Base-by-base conservation (phyloP, 2,888 invertebrate species). In the Micoletzkya japonica region DNA sequence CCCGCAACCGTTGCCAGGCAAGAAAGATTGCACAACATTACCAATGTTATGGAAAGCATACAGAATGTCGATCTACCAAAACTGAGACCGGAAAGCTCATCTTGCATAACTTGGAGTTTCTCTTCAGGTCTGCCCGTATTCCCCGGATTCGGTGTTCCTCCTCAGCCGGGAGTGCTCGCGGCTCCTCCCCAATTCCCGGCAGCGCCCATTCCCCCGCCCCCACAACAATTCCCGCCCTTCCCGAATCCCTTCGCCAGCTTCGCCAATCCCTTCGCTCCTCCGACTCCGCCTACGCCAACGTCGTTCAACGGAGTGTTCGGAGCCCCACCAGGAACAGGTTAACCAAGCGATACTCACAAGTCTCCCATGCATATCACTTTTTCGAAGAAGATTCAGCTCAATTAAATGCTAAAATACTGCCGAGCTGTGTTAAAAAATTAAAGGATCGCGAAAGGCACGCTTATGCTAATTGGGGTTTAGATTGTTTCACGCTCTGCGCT, bases 171-270 rank as follows among this genome's bases (percentile, higher is more conserved):
- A 14, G 61, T 56, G 0, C 58, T 60, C 72, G 34, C 72, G 70
- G 57, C 49, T 2, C 44, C 34, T 24, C 58, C 58, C 57, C 49
- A 49, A 17, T 7, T 32, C 24, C 68, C 68, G 6, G 39, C 36
- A 1, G 32, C 58, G 14, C 57, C 68, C 17, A 57, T 36, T 34
- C 32, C 30, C 0, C 68, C 39, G 58, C n/a, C 72, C 63, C 20
- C 60, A 71, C 20, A 66, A 24, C 7, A 20, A 10, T n/a, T 7
- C 54, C 26, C 26, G 17, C 7, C 26, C 20, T 54, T 24, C 39
- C 4, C 58, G 56, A 20, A 73, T 70, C 58, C 72, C 58, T 30
- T 70, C 74, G 10, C 73, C 76, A 4, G 61, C 52, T 14, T 26
- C 34, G 0, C 50, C 37, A 59, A 59, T 32, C 69, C 59, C 14